These are phyloP conservation scores for Chaetogeoica ovagalla DNA, from an alignment of 2,888 invertebrate species.

Conservation along the genomic window DNA sequence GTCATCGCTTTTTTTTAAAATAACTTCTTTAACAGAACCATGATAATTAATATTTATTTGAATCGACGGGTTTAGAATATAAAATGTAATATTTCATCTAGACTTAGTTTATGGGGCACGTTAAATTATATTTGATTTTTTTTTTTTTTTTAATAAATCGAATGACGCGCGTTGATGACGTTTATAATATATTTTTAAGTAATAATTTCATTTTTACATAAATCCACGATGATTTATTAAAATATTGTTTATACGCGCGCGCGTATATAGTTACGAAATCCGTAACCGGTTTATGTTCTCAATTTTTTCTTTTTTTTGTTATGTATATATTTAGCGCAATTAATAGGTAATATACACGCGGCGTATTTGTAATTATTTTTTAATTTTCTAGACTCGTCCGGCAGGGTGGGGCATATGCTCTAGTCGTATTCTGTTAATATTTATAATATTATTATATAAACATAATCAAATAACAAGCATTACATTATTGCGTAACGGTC, in stretches of 20 bases:
- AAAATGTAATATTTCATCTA: too few relatives aligned
- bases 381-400: not conserved
- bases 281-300: slow-evolving; percentile 32
- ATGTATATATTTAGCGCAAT: not conserved
- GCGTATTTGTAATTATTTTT: slow-evolving; percentile 2
- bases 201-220: slow-evolving; percentile 36
- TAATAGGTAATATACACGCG: not conserved
- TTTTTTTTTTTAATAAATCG: slow-evolving; percentile 10
- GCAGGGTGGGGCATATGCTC: too few relatives aligned
- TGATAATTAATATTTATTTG: too few relatives aligned
- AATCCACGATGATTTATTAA: slow-evolving; percentile 38
- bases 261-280: slow-evolving; percentile 1
- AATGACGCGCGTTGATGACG: not conserved
- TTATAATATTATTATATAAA: too few relatives aligned
- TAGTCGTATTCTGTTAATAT: too few relatives aligned
- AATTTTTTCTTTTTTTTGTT: not conserved
- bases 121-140: slow-evolving; percentile 6
- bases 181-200: not conserved
- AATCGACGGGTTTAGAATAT: too few relatives aligned
- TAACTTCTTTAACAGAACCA: too few relatives aligned
- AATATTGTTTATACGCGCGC: not conserved
- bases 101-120: not conserved
- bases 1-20: too few relatives aligned
- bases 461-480: too few relatives aligned
- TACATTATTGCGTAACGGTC: too few relatives aligned